Conservation (phyloP, 2,113 vertebrate species). For the Oncorhynchus tshawytscha region DNA sequence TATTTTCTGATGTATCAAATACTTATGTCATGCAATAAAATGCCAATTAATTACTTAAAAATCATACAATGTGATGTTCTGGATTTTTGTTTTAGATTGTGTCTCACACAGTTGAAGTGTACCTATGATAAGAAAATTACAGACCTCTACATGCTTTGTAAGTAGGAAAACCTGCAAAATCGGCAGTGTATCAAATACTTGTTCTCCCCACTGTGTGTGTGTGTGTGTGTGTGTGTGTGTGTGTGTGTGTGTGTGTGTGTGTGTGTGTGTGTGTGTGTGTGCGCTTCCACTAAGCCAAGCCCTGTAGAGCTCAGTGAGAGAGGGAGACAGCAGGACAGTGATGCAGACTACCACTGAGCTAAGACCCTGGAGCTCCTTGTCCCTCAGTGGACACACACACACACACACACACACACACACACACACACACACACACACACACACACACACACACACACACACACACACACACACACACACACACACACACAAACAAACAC, state of each 20-base stretch:
- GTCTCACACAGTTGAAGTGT: too few species aligned
- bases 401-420: conserved; percentile 8
- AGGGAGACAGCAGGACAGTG: conserved; percentile 43
- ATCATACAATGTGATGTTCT: too few species aligned
- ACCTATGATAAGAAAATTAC: too few species aligned
- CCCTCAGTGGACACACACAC: conserved; percentile 47
- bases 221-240: not conserved
- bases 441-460: conserved; percentile 6
- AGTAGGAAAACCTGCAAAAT: too few species aligned
- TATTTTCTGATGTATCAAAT: too few species aligned
- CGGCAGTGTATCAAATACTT: too few species aligned
- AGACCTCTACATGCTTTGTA: too few species aligned
- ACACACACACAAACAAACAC: conserved; percentile 12
- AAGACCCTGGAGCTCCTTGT: conserved; percentile 46
- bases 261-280: not conserved
- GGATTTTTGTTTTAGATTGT: too few species aligned
- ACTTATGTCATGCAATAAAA: too few species aligned
- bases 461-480: conserved; percentile 1
- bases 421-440: not conserved
- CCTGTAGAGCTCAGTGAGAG: conserved; percentile 45
- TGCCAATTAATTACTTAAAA: too few species aligned
- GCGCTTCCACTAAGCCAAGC: conserved; percentile 43
- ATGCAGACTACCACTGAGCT: conserved; percentile 34
- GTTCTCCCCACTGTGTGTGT: too few species aligned
- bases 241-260: not conserved